These are phyloP conservation scores for Tolmerus cingulatus DNA, from an alignment of 2,888 invertebrate genomes.

Conservation along the genomic window DNA sequence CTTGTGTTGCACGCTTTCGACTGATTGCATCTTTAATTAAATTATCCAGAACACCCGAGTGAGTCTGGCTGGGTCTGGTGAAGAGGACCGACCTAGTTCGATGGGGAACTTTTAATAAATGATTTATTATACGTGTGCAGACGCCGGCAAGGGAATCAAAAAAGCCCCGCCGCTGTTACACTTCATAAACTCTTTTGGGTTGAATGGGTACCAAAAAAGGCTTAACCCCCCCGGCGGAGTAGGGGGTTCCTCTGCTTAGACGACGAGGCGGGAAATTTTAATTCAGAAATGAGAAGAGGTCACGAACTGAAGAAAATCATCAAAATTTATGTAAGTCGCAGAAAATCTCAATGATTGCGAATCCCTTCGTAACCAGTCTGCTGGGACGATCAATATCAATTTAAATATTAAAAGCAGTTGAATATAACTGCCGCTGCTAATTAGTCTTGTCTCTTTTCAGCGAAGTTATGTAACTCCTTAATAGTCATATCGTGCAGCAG, in stretches of 20 bases:
- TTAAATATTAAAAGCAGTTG: background rate
- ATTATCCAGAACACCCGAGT: background rate
- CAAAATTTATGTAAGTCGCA: background rate
- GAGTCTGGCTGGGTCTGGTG: background rate
- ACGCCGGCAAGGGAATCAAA: background rate
- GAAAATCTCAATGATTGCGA: background rate
- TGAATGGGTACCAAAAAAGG: conserved; percentile 13
- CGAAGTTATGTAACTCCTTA: background rate
- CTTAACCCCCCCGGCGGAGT: background rate
- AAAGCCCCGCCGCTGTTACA: background rate
- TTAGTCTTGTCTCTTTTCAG: background rate
- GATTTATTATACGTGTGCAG: background rate
- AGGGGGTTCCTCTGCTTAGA: background rate
- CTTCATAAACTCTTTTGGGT: conserved; percentile 19
- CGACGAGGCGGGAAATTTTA: background rate
- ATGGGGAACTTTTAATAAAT: background rate
- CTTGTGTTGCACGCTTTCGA: background rate
- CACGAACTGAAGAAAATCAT: background rate
- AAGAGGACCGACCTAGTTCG: background rate
- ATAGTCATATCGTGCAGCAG: background rate
- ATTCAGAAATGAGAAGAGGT: background rate
- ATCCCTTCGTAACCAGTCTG: background rate
- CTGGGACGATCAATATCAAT: background rate
- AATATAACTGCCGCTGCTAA: background rate
- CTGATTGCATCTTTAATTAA: conserved; percentile 25